Evolutionary conservation across 2,113 vertebrate species (phyloP).

Genomic region (Vimba vimba): DNA sequence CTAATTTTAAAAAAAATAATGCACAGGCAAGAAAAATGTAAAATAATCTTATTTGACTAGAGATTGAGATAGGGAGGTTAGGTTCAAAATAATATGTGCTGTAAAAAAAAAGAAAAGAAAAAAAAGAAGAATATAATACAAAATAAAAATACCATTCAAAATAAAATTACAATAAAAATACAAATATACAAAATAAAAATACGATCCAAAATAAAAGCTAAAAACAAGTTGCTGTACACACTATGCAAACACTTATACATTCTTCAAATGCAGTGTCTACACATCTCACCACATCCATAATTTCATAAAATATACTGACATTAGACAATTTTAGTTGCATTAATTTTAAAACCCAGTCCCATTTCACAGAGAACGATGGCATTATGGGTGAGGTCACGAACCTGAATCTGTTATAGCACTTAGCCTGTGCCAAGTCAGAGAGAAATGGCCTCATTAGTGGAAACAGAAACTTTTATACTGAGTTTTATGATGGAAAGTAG

Average conservation of each 20-base stretch:
- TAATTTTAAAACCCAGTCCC: neutral
- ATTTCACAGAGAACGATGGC: neutral
- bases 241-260: neutral
- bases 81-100: too few relatives aligned
- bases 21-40: too few relatives aligned
- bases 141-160: neutral
- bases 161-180: neutral
- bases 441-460: conserved; percentile 1
- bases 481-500: conserved; percentile 35
- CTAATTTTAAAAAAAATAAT: too few relatives aligned
- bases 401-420: conserved; percentile 28
- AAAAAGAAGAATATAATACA: neutral
- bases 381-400: neutral
- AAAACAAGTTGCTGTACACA: neutral
- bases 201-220: too few relatives aligned
- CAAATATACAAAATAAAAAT: too few relatives aligned
- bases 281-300: neutral
- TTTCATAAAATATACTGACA: neutral
- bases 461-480: conserved; percentile 17
- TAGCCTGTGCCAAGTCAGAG: conserved; percentile 4
- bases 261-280: neutral
- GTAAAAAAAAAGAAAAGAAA: neutral
- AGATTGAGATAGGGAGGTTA: too few relatives aligned
- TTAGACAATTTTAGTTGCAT: neutral
- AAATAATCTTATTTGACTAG: too few relatives aligned